Evolutionary conservation across 1,140 invertebrate species (phyloP), one percentile per base, ranked within the genome.

Genomic region (Littorina saxatilis): DNA sequence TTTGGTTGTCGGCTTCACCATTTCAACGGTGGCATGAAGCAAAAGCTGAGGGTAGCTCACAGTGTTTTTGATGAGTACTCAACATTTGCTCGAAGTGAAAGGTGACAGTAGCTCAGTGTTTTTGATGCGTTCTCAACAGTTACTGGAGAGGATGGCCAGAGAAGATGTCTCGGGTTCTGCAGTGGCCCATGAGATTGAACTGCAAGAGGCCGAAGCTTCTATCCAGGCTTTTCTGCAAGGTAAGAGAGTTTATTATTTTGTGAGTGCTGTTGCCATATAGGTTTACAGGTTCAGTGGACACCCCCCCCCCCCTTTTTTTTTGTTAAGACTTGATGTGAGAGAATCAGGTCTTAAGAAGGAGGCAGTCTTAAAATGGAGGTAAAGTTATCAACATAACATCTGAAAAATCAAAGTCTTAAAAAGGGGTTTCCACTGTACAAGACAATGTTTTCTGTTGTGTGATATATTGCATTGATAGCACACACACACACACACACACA

Each of bases 191-290:
- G 87, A 87, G 39, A 68, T 84, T 20, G 87, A 89, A 47, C 84
- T 90, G 7, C 80, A 90, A 39, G 91, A 92, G 68, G 84, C 87
- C 35, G 87, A 87, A 58, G 82, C 79, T 77, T 79, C 88, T 70
- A 87, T 93, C 29, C 83, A 90, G 20, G 78, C 72, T 29, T 92
- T 91, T 86, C 82, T 93, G 23, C 75, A 89, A 84, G 92, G 92
- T 92, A 77, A 85, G 81, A 32, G 50, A 5, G 23, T 13, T 78
- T 35, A 9, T 9, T 47, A 13, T 75, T 13, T 4, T 20, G 11
- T 39, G 43, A 27, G 40, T 39, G 5, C 20, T 43, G 27, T 13
- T 39, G 17, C 3, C 27, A 0, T n/a, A n/a, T n/a, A n/a, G n/a
- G n/a, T n/a, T n/a, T n/a, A n/a, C n/a, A n/a, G 20, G 32, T n/a